Conservation (phyloP, 2,888 invertebrate species). For the Atherix ibis region DNA sequence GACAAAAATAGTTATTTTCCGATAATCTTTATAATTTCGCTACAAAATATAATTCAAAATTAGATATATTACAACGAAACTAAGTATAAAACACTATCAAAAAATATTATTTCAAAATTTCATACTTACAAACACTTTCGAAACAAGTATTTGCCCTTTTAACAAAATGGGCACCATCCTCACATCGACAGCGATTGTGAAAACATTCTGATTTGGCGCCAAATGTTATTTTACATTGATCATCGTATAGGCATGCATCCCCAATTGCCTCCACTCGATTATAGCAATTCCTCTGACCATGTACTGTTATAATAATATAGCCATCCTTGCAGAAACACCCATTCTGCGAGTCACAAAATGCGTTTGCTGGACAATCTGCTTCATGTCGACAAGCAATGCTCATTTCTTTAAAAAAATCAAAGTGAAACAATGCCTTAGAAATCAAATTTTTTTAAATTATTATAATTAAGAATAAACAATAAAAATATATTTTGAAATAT, state of each 20-base stretch:
- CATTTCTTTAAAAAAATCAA: constrained; percentile 12
- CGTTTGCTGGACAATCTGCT: constrained; percentile 13
- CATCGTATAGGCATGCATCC: constrained; percentile 24
- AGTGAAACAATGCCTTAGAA: too few species aligned
- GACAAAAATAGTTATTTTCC: too few species aligned
- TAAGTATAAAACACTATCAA: too few species aligned
- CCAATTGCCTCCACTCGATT: constrained; percentile 22
- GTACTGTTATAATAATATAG: constrained; percentile 13
- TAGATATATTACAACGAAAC: too few species aligned
- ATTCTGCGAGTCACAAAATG: constrained; percentile 12
- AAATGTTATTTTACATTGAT: constrained; percentile 27
- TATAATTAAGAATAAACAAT: too few species aligned
- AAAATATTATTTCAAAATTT: not conserved
- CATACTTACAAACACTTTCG: constrained; percentile 23
- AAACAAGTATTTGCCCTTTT: constrained; percentile 24
- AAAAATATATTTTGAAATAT: too few species aligned
- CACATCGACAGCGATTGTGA: constrained; percentile 24
- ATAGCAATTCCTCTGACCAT: constrained; percentile 12
- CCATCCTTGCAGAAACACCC: constrained; percentile 18
- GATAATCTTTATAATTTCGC: not conserved
- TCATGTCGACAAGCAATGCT: constrained; percentile 13
- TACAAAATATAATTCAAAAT: not conserved
- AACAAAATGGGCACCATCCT: constrained; percentile 23
- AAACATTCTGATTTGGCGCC: constrained; percentile 25
- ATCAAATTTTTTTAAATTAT: too few species aligned